Evolutionary conservation across 2,888 invertebrate species (phyloP).

Genomic region (Brachycybe producta): DNA sequence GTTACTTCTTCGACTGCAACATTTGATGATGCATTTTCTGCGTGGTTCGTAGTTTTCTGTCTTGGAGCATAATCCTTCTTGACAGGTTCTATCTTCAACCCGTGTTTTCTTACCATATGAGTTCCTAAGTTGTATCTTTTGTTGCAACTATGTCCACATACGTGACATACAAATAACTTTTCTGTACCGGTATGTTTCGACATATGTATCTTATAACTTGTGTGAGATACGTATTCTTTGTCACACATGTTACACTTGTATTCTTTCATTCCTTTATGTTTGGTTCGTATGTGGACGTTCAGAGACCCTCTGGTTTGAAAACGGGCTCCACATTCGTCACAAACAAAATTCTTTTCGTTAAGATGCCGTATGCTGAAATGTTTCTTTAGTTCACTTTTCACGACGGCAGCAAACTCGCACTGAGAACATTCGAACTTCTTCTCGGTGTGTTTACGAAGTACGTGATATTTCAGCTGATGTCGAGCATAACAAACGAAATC

Average conservation of each 20-base stretch:
- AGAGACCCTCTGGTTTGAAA: conserved; percentile 19
- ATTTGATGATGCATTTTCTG: no score
- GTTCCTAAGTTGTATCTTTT: neutral
- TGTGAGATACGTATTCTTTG: conserved; percentile 26
- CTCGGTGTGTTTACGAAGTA: conserved; percentile 23
- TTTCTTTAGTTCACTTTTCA: conserved; percentile 26
- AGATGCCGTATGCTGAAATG: conserved; percentile 26
- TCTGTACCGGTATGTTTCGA: conserved; percentile 22
- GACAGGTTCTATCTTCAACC: no score
- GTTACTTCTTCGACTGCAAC: no score
- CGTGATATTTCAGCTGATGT: conserved; percentile 25
- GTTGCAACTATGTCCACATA: neutral
- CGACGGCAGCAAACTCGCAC: conserved; percentile 24
- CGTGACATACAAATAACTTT: neutral
- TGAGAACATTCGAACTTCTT: conserved; percentile 22
- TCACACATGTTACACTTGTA: conserved; percentile 25
- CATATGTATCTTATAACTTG: conserved; percentile 27
- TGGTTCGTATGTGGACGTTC: conserved; percentile 25
- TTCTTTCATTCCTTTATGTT: conserved; percentile 26
- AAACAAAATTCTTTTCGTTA: conserved; percentile 18
- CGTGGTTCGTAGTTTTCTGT: no score
- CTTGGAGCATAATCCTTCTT: no score
- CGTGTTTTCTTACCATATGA: no score
- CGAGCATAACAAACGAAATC: conserved; percentile 23
- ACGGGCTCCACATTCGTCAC: neutral